Percentiles rank a stretch among this genome's conserved stretches.
phyloP scores from a whole-genome alignment of 2,113 vertebrate species.

The Podarcis cretensis region DNA sequence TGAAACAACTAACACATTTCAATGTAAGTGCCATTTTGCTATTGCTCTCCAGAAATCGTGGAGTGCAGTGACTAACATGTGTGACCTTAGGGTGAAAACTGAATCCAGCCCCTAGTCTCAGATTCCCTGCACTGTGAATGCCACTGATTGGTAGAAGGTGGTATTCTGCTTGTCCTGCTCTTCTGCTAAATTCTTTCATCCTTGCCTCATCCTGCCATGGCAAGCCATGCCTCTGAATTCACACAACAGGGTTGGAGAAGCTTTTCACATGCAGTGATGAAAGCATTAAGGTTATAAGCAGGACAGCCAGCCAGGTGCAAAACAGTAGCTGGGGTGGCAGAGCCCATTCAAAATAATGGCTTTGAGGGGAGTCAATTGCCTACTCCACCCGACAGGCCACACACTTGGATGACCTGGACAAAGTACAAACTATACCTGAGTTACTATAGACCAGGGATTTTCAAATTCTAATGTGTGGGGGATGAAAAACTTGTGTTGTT shows the following conservation, averaged over 20 bases:
- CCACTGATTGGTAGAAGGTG: not conserved
- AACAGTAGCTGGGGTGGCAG: not conserved
- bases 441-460: not conserved
- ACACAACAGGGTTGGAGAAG: constrained; percentile 5
- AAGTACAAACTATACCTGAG: not conserved
- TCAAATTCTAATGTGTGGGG: not conserved
- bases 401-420: not conserved
- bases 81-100: not conserved
- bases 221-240: not conserved
- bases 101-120: not conserved
- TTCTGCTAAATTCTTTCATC: constrained; percentile 13
- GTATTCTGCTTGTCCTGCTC: not conserved
- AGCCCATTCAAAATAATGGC: not conserved
- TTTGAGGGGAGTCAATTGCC: not conserved
- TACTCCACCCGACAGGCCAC: not conserved
- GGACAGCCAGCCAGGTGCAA: not conserved
- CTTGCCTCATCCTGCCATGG: not conserved
- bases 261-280: not conserved
- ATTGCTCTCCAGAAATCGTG: too few species aligned
- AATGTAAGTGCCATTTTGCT: not conserved
- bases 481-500: too few species aligned
- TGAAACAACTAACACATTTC: constrained; percentile 24
- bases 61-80: not conserved
- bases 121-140: not conserved
- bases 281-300: not conserved